A percentile compares a stretch with the other conserved stretches of the same genome.
These are phyloP conservation scores for Limnothrissa miodon DNA, from an alignment of 2,113 vertebrate genomes.

Conservation along the genomic window DNA sequence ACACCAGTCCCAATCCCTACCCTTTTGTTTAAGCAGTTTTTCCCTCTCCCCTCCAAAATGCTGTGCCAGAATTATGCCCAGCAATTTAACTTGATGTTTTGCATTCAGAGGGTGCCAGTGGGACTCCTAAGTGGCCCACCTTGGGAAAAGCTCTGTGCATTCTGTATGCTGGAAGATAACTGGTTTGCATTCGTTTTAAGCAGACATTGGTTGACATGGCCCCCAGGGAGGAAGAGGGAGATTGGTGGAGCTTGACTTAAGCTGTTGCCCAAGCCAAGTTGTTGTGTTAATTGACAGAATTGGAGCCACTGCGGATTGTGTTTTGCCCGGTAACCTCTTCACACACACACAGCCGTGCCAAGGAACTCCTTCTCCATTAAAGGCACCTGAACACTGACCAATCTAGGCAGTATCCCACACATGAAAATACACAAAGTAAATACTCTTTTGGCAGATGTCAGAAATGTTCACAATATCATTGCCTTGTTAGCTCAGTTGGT, in stretches of 20 bases:
- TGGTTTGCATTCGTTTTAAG: slow-evolving; percentile 18
- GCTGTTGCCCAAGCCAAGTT: not conserved
- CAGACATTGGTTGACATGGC: not conserved
- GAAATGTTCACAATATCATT: slow-evolving; percentile 46
- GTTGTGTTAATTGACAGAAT: slow-evolving; percentile 33
- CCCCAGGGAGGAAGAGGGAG: not conserved
- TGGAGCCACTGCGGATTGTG: slow-evolving; percentile 12
- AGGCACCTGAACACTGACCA: slow-evolving; percentile 5
- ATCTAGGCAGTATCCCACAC: slow-evolving; percentile 4
- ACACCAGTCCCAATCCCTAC: not conserved
- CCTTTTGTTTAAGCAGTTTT: not conserved
- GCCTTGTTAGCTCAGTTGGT: slow-evolving; percentile 58
- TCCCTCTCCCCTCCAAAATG: slow-evolving; percentile 12
- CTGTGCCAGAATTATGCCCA: slow-evolving; percentile 47
- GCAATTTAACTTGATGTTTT: slow-evolving; percentile 28
- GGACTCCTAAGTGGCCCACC: slow-evolving; percentile 40
- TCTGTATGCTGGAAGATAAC: slow-evolving; percentile 25
- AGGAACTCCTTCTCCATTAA: slow-evolving; percentile 20
- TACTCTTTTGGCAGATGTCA: not conserved
- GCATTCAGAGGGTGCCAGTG: slow-evolving; percentile 38
- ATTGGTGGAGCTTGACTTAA: slow-evolving; percentile 12
- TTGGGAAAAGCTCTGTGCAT: slow-evolving; percentile 22
- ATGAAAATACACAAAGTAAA: not conserved
- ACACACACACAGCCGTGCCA: slow-evolving; percentile 17
- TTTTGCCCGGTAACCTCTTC: not conserved